Evolutionary conservation across 2,113 vertebrate species (phyloP).

Genomic region (Spheniscus mendiculus): DNA sequence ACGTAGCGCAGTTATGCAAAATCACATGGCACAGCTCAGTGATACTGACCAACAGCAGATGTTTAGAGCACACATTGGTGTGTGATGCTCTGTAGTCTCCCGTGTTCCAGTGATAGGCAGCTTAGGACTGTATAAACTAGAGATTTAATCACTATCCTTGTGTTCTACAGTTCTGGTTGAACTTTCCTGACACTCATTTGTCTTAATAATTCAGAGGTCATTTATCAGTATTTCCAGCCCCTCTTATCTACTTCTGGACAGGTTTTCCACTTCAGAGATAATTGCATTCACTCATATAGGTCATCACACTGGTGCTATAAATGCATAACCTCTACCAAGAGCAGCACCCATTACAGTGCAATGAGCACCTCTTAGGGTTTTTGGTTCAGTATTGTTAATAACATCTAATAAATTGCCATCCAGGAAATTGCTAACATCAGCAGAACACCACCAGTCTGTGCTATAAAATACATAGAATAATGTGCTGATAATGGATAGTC

Average conservation of each 20-base stretch:
- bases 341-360: background rate
- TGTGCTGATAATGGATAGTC: background rate
- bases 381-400: background rate
- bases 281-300: background rate
- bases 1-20: background rate
- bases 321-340: background rate
- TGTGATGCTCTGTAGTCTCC: background rate
- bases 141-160: background rate
- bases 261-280: conserved; percentile 7
- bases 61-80: background rate
- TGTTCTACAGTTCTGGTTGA: background rate
- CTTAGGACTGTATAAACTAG: background rate
- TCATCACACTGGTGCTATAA: background rate
- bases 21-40: background rate
- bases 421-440: background rate
- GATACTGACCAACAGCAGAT: background rate
- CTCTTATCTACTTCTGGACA: background rate
- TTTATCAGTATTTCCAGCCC: background rate
- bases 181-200: background rate
- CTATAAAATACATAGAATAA: background rate
- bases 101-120: background rate
- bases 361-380: background rate
- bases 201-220: background rate
- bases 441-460: background rate
- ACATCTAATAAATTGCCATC: background rate